These are phyloP conservation scores for Epinotia ramella DNA, from an alignment of 2,888 invertebrate genomes.

Conservation along the genomic window DNA sequence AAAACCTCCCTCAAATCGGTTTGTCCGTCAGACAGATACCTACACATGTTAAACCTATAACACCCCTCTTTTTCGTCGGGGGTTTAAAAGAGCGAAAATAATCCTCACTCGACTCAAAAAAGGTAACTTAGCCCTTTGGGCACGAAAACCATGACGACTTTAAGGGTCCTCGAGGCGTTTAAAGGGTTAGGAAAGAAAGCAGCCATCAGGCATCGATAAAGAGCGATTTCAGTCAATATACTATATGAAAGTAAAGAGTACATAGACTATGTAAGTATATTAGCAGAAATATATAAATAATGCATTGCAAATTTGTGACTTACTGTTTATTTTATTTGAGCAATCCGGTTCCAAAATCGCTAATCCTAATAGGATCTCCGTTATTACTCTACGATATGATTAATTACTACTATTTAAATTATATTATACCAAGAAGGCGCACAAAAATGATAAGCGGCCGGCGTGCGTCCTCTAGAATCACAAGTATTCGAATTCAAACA, in stretches of 20 bases:
- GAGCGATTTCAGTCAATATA: too few relatives aligned
- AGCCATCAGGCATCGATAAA: background rate
- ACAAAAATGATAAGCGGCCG: background rate
- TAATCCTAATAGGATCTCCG: background rate
- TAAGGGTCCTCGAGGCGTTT: background rate
- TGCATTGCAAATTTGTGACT: background rate
- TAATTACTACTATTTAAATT: constrained; percentile 3
- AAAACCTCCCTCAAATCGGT: too few relatives aligned
- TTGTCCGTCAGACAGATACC: too few relatives aligned
- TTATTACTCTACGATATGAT: background rate
- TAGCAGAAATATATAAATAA: background rate
- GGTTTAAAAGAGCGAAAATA: too few relatives aligned
- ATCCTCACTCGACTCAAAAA: too few relatives aligned
- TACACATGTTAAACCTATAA: too few relatives aligned
- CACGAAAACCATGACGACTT: background rate
- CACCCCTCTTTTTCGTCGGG: too few relatives aligned
- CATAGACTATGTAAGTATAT: background rate
- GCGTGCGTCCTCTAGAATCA: constrained; percentile 19
- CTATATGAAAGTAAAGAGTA: background rate
- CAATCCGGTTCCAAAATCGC: constrained; percentile 1
- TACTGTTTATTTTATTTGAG: constrained; percentile 29
- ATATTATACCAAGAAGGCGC: constrained; percentile 3
- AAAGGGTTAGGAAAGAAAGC: background rate
- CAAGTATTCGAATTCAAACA: constrained; percentile 43
- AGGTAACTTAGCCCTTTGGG: too few relatives aligned